Percentiles rank a stretch among this genome's conserved stretches.
These are phyloP conservation scores for Crotalus viridis DNA, from an alignment of 2,113 vertebrate genomes.

Conservation along the genomic window DNA sequence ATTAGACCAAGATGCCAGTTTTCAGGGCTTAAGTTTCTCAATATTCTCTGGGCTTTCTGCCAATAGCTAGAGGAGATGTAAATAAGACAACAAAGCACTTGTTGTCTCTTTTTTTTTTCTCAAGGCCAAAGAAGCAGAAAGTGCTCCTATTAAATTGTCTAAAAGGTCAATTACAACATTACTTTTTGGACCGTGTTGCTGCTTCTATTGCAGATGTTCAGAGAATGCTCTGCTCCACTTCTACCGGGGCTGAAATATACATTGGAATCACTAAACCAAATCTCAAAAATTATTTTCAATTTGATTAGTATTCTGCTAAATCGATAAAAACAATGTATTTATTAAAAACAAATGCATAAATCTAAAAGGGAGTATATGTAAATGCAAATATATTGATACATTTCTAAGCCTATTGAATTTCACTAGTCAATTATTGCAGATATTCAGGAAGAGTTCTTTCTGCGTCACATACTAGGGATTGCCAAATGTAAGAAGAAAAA, in stretches of 20 bases:
- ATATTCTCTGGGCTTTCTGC: conserved; percentile 55
- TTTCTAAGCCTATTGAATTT: not conserved
- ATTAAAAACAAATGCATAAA: not conserved
- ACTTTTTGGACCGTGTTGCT: not conserved
- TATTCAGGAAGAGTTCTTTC: not conserved
- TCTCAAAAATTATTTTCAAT: not conserved
- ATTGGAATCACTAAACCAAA: not conserved
- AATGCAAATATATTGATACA: not conserved
- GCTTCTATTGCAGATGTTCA: not conserved
- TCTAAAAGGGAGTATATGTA: not conserved
- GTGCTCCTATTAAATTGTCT: not conserved
- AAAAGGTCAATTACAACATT: not conserved
- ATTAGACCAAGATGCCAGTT: too few relatives aligned
- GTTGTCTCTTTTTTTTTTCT: conserved; percentile 15
- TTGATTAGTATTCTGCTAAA: not conserved
- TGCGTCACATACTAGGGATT: not conserved
- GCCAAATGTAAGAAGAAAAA: not conserved
- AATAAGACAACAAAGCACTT: conserved; percentile 52
- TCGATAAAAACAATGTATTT: not conserved
- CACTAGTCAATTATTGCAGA: not conserved
- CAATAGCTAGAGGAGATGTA: conserved; percentile 44
- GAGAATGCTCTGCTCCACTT: not conserved
- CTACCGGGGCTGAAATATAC: not conserved
- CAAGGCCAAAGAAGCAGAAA: conserved; percentile 12
- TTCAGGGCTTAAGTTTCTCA: conserved; percentile 10